Percentiles rank a stretch among this genome's conserved stretches.
These are phyloP conservation scores for Anhinga rufa DNA, from an alignment of 2,113 vertebrate genomes.

Conservation along the genomic window DNA sequence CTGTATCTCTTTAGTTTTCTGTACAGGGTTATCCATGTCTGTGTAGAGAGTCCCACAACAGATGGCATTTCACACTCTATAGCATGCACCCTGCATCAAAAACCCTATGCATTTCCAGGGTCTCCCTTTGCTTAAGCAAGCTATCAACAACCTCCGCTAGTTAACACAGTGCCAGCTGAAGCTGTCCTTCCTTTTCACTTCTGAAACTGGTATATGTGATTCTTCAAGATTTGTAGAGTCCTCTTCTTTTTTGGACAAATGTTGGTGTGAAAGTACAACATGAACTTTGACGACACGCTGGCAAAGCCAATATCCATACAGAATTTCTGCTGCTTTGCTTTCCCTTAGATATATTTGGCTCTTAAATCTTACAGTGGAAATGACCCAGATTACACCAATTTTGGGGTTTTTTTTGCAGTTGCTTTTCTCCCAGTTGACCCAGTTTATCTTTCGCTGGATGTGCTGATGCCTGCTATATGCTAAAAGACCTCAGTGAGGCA, in stretches of 20 bases:
- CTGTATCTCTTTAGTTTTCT: neutral
- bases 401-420: neutral
- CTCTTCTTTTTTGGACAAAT: neutral
- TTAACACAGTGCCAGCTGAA: neutral
- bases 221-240: neutral
- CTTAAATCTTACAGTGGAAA: neutral
- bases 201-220: neutral
- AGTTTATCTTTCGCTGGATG: neutral
- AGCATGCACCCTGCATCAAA: neutral
- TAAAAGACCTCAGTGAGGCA: constrained; percentile 23
- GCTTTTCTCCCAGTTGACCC: neutral
- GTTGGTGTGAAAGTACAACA: neutral
- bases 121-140: neutral
- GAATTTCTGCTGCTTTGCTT: neutral
- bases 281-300: neutral
- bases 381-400: accelerated
- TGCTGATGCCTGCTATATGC: neutral
- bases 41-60: neutral
- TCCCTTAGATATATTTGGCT: neutral
- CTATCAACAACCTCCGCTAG: neutral
- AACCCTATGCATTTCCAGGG: neutral
- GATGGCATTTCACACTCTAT: neutral
- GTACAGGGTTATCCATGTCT: neutral
- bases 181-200: neutral
- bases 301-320: neutral